These are phyloP conservation scores for Cladopsammia gracilis DNA, from an alignment of 64 coral and sea anemone species.

Conservation along the genomic window DNA sequence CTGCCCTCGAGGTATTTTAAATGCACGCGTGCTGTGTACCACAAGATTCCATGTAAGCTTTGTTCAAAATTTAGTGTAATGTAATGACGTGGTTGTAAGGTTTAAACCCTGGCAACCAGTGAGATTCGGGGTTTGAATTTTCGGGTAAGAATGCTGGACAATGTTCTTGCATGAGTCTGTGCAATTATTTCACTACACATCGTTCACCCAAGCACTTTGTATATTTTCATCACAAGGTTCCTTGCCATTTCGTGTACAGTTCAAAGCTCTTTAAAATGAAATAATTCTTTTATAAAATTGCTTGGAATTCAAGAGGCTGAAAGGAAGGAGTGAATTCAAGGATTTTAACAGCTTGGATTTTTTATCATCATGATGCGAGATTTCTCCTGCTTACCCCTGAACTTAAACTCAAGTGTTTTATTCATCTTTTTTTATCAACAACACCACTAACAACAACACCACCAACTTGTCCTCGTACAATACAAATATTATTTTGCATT, in stretches of 20 bases:
- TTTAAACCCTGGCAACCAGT: not conserved
- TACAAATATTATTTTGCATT: too few species aligned
- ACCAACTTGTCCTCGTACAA: too few species aligned
- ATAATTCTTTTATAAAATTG: slow-evolving; percentile 33
- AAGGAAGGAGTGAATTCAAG: not conserved
- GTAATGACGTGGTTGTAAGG: not conserved
- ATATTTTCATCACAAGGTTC: slow-evolving; percentile 23
- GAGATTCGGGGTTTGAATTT: slow-evolving; percentile 14
- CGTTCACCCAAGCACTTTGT: slow-evolving; percentile 37
- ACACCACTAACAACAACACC: too few species aligned
- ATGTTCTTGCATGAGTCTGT: not conserved
- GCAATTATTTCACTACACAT: slow-evolving; percentile 25
- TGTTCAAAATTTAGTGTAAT: not conserved
- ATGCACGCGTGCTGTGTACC: slow-evolving; percentile 2
- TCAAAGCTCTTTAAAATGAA: slow-evolving; percentile 23
- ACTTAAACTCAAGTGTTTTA: too few species aligned
- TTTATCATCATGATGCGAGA: too few species aligned
- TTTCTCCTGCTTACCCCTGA: too few species aligned
- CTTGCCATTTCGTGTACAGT: slow-evolving; percentile 45
- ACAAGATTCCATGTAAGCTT: not conserved
- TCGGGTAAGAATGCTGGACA: not conserved
- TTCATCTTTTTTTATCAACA: too few species aligned
- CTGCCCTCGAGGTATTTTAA: slow-evolving; percentile 28
- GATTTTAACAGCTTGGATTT: too few species aligned
- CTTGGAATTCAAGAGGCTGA: slow-evolving; percentile 9